phyloP scores from a whole-genome alignment of 2,888 invertebrate genomes.

The Ligdia adustata region DNA sequence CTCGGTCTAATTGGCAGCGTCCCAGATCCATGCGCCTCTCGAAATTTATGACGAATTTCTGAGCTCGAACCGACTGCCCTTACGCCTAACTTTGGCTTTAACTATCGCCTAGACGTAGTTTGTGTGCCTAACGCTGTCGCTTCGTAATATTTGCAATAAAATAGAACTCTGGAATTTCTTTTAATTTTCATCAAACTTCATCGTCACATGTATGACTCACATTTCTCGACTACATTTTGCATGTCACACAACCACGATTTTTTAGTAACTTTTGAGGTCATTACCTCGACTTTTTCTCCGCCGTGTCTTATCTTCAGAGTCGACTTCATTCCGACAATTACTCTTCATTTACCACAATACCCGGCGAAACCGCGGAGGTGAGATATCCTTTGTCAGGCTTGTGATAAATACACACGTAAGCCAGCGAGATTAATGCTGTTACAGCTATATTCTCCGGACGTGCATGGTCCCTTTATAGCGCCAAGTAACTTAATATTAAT shows the following conservation, averaged over 20 bases:
- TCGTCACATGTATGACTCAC: no score
- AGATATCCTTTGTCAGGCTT: slow-evolving; percentile 50
- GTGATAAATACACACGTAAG: slow-evolving; percentile 54
- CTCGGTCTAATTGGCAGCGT: slow-evolving; percentile 55
- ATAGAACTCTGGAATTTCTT: not conserved
- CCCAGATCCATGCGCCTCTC: slow-evolving; percentile 48
- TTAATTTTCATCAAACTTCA: not conserved
- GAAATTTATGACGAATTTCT: slow-evolving; percentile 52
- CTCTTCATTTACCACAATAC: slow-evolving; percentile 52
- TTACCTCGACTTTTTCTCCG: slow-evolving; percentile 18
- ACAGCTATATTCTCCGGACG: slow-evolving; percentile 29
- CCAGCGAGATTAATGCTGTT: slow-evolving; percentile 46
- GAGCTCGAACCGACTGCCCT: slow-evolving; percentile 26
- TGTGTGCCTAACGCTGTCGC: not conserved
- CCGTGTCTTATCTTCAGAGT: slow-evolving; percentile 36
- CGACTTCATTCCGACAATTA: slow-evolving; percentile 50
- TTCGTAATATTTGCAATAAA: not conserved
- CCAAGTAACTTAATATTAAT: slow-evolving; percentile 28
- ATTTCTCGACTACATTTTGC: no score
- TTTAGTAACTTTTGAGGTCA: slow-evolving; percentile 13
- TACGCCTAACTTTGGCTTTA: slow-evolving; percentile 27
- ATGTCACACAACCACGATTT: not conserved
- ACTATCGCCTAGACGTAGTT: slow-evolving; percentile 10
- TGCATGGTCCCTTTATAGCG: slow-evolving; percentile 28
- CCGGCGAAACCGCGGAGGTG: slow-evolving; percentile 45